phyloP scores from a whole-genome alignment of 2,888 invertebrate species.

The Watsonalla cultraria region DNA sequence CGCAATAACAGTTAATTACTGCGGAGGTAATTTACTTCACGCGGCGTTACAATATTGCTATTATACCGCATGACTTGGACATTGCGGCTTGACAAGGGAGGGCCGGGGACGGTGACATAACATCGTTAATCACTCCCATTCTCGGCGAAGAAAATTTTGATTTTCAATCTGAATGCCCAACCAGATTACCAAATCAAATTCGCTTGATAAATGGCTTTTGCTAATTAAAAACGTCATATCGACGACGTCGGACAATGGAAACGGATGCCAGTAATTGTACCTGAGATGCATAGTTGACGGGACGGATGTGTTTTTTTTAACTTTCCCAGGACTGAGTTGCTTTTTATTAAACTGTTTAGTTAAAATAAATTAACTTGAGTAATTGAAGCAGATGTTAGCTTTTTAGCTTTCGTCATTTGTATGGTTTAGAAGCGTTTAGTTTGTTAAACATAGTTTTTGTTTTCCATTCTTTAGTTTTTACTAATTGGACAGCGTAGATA shows the following conservation, averaged over 20 bases:
- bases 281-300: slow-evolving; percentile 41
- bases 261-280: slow-evolving; percentile 26
- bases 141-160: slow-evolving; percentile 65
- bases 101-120: slow-evolving; percentile 48
- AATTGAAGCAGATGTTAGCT: slow-evolving; percentile 52
- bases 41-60: slow-evolving; percentile 65
- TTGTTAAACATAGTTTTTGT: neutral
- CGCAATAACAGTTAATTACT: slow-evolving; percentile 59
- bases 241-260: slow-evolving; percentile 26
- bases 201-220: slow-evolving; percentile 58
- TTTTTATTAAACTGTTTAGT: slow-evolving; percentile 63
- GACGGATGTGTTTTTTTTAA: slow-evolving; percentile 45
- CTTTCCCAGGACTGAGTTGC: slow-evolving; percentile 42
- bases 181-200: slow-evolving; percentile 59
- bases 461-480: too few species aligned
- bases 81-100: slow-evolving; percentile 59
- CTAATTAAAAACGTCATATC: slow-evolving; percentile 47
- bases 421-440: slow-evolving; percentile 19
- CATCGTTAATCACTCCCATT: slow-evolving; percentile 71
- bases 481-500: too few species aligned
- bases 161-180: slow-evolving; percentile 65
- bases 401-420: slow-evolving; percentile 52
- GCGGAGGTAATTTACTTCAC: slow-evolving; percentile 64
- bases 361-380: slow-evolving; percentile 46
- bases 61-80: slow-evolving; percentile 70